These are phyloP conservation scores for Cephus cinctus DNA, from an alignment of 1,140 invertebrate species.

Conservation along the genomic window DNA sequence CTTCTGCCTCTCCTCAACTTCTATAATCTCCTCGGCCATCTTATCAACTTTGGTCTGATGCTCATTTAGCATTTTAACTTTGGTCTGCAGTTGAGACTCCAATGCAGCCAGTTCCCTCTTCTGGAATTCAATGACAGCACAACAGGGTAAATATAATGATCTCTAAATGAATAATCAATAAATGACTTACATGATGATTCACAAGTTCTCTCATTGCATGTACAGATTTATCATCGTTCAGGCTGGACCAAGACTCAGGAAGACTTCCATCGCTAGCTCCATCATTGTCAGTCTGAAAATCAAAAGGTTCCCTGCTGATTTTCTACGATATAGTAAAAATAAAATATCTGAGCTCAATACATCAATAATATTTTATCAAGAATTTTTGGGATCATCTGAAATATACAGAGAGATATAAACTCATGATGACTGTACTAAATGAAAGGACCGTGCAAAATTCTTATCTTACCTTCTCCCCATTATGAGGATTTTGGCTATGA, in stretches of 20 bases:
- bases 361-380: too few species aligned
- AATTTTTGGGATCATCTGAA: too few species aligned
- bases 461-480: constrained; percentile 48
- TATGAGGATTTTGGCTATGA: constrained; percentile 37
- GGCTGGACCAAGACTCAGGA: constrained; percentile 49
- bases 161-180: constrained; percentile 9
- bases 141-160: neutral
- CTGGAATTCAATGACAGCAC: constrained; percentile 27
- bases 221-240: constrained; percentile 57
- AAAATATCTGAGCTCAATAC: too few species aligned
- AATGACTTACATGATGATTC: constrained; percentile 63
- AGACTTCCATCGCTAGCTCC: constrained; percentile 43
- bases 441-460: too few species aligned
- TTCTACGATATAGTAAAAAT: too few species aligned
- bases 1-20: constrained; percentile 54
- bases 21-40: constrained; percentile 63
- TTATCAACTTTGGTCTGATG: constrained; percentile 63
- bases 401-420: too few species aligned
- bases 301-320: too few species aligned
- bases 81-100: constrained; percentile 63
- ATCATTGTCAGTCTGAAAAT: constrained; percentile 51
- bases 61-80: constrained; percentile 62
- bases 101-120: constrained; percentile 65
- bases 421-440: too few species aligned
- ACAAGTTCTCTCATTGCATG: constrained; percentile 61